A percentile compares a stretch with the other conserved stretches of the same genome.
Evolutionary conservation across 2,888 invertebrate species (phyloP).

Genomic region (Lutraria lutraria): DNA sequence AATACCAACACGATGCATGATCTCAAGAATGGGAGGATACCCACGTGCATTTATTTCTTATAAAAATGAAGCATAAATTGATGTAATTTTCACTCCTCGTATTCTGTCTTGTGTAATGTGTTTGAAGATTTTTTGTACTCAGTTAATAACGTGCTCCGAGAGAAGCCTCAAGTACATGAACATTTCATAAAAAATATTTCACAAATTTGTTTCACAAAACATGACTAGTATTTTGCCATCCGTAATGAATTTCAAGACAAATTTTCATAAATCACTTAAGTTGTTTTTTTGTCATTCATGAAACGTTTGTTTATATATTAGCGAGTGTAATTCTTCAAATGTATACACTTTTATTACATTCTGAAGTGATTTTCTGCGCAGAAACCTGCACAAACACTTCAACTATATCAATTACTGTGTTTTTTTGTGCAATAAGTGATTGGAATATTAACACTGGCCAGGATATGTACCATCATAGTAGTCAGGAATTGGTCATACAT

Average conservation of each 20-base stretch:
- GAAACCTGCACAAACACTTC: not conserved
- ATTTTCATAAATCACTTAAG: conserved; percentile 17
- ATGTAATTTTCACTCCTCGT: not conserved
- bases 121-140: not conserved
- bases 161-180: not conserved
- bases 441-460: not conserved
- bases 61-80: conserved; percentile 11
- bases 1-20: not conserved
- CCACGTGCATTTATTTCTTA: conserved; percentile 26
- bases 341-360: conserved; percentile 12
- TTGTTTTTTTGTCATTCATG: conserved; percentile 12
- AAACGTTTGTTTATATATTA: conserved; percentile 9
- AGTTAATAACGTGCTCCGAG: not conserved
- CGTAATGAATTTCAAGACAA: not conserved
- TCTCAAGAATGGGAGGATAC: conserved; percentile 27
- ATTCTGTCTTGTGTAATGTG: conserved; percentile 1
- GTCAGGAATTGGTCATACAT: not conserved
- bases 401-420: not conserved
- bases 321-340: conserved; percentile 16
- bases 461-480: not conserved
- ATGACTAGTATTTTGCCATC: not conserved
- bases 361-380: not conserved
- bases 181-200: not conserved
- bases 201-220: conserved; percentile 1
- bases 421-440: not conserved